These are phyloP conservation scores for Staurois parvus DNA, from an alignment of 2,797 vertebrate genomes.

Conservation along the genomic window DNA sequence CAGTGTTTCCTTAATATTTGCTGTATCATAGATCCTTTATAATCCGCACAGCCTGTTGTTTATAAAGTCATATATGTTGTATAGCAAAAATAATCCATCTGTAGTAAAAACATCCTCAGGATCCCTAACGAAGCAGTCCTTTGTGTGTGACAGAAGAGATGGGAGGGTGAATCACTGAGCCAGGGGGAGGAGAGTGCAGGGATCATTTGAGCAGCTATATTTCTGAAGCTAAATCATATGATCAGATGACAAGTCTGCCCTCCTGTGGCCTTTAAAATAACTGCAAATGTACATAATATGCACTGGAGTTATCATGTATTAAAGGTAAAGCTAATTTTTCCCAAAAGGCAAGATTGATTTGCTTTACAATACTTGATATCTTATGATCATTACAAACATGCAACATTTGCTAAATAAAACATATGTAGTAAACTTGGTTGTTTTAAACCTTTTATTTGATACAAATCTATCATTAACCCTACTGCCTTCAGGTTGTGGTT, in stretches of 20 bases:
- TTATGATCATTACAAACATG: too few relatives aligned
- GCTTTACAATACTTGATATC: too few relatives aligned
- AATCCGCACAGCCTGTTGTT: not conserved
- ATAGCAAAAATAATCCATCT: not conserved
- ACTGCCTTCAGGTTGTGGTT: too few relatives aligned
- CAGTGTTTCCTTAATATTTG: not conserved
- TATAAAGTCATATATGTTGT: not conserved
- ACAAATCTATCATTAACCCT: too few relatives aligned
- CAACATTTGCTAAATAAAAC: too few relatives aligned
- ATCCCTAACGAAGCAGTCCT: constrained; percentile 66
- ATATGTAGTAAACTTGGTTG: too few relatives aligned
- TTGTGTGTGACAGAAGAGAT: constrained; percentile 71
- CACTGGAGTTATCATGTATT: too few relatives aligned
- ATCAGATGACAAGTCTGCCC: constrained; percentile 31
- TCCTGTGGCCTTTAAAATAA: constrained; percentile 11
- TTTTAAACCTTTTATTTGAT: too few relatives aligned
- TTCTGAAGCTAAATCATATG: not conserved
- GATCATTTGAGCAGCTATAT: constrained; percentile 72
- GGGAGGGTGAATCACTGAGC: constrained; percentile 76
- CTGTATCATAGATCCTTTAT: constrained; percentile 22
- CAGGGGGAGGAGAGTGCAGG: constrained; percentile 67
- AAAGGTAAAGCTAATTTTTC: too few relatives aligned
- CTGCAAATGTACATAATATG: not conserved
- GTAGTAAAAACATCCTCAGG: constrained; percentile 69
- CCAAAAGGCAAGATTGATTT: too few relatives aligned